These are phyloP conservation scores for Grammomys dolichurus DNA, from an alignment of 2,113 vertebrate genomes.

Conservation along the genomic window DNA sequence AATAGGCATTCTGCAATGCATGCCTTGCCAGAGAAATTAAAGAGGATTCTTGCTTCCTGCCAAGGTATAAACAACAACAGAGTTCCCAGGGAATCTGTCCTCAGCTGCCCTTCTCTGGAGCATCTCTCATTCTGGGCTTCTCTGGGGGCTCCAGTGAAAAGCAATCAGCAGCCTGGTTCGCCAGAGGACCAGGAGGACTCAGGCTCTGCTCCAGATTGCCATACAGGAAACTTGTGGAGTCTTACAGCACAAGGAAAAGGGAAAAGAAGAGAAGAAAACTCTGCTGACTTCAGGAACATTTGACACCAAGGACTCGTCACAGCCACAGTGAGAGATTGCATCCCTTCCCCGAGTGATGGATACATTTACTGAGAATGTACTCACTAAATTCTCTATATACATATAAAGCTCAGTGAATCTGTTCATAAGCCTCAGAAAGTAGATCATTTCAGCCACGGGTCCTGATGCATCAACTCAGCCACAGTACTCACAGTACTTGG, in stretches of 20 bases:
- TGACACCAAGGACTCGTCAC: constrained; percentile 48
- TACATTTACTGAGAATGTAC: not conserved
- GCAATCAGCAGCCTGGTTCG: constrained; percentile 62
- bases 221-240: rapidly evolving
- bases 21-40: constrained; percentile 83
- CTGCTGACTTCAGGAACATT: not conserved
- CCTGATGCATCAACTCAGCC: not conserved
- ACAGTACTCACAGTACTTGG: not conserved
- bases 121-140: constrained; percentile 59
- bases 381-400: not conserved
- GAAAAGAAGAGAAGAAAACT: not conserved
- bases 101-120: not conserved
- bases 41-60: constrained; percentile 82
- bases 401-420: not conserved
- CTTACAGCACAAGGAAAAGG: not conserved
- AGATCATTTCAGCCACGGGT: not conserved
- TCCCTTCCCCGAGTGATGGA: not conserved
- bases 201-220: not conserved
- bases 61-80: constrained; percentile 74
- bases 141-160: constrained; percentile 57
- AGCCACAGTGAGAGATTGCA: constrained; percentile 11
- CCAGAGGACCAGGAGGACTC: constrained; percentile 23
- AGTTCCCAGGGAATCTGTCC: constrained; percentile 66
- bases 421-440: not conserved
- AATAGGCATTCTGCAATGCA: constrained; percentile 58